Percentiles rank a stretch among this genome's conserved stretches.
phyloP scores from a whole-genome alignment of 2,888 invertebrate species.

The Cryptophagus acutangulus region DNA sequence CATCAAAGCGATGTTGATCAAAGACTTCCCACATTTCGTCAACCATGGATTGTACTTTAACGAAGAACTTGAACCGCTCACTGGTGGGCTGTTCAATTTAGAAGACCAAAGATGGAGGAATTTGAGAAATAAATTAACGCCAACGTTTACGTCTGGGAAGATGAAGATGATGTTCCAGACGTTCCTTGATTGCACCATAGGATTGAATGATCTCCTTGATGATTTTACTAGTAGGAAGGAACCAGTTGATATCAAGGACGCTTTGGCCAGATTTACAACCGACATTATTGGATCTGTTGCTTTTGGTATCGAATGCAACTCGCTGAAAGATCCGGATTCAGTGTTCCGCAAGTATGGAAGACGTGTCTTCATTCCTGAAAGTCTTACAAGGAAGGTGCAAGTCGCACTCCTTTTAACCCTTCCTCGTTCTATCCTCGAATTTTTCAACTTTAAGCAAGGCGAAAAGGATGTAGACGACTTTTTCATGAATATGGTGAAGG shows the following conservation, averaged over 20 bases:
- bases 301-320: slow-evolving; percentile 54
- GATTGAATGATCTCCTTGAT: slow-evolving; percentile 5
- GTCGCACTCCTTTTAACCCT: background rate
- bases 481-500: slow-evolving; percentile 46
- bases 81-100: slow-evolving; percentile 53
- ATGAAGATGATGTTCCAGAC: slow-evolving; percentile 59
- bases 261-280: slow-evolving; percentile 46
- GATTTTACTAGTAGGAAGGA: background rate
- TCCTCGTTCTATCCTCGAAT: slow-evolving; percentile 12
- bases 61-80: slow-evolving; percentile 53
- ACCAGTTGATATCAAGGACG: slow-evolving; percentile 45
- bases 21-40: slow-evolving; percentile 57
- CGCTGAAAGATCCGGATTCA: slow-evolving; percentile 49
- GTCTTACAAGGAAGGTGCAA: background rate
- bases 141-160: slow-evolving; percentile 61
- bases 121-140: slow-evolving; percentile 56
- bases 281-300: slow-evolving; percentile 55
- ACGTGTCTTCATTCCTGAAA: background rate
- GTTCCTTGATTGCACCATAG: slow-evolving; percentile 45
- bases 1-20: slow-evolving; percentile 49
- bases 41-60: slow-evolving; percentile 56
- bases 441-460: slow-evolving; percentile 27
- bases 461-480: slow-evolving; percentile 40
- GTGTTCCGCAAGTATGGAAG: slow-evolving; percentile 41
- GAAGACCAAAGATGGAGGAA: slow-evolving; percentile 56